Conservation (phyloP, 53 echinoderm and acorn worm genomes). For the Paelopatides confundens region DNA sequence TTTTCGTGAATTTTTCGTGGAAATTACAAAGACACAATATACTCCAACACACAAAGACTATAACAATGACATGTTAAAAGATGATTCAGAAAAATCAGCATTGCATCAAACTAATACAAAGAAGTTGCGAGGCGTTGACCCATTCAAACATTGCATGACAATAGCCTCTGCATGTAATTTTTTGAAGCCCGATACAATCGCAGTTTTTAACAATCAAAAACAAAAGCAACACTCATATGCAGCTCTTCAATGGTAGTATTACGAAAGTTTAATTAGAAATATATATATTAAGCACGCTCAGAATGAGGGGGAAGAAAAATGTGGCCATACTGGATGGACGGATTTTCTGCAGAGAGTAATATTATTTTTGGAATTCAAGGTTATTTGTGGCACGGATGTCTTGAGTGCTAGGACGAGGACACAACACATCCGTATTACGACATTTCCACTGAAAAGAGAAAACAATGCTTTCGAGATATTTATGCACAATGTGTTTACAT, state of each 20-base stretch:
- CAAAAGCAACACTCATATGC: conserved; percentile 41
- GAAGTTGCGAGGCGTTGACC: no score
- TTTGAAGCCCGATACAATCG: neutral
- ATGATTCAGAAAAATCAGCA: no score
- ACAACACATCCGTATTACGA: neutral
- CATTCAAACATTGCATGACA: no score
- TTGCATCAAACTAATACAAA: no score
- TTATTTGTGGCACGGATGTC: neutral
- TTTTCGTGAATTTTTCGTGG: conserved; percentile 1
- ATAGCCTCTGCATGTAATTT: conserved; percentile 28
- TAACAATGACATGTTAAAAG: no score
- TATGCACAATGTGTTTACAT: neutral
- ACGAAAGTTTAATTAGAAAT: neutral
- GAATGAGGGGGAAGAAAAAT: conserved; percentile 36
- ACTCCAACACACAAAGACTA: no score
- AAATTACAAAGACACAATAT: no score
- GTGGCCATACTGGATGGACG: neutral
- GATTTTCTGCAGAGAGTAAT: no score
- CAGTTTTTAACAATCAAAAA: no score
- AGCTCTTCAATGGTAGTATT: conserved; percentile 31
- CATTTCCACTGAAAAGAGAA: neutral
- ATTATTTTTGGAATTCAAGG: neutral
- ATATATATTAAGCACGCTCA: conserved; percentile 36
- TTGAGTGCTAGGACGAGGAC: neutral
- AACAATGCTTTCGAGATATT: conserved; percentile 6